phyloP scores from a whole-genome alignment of 2,888 invertebrate species.

The Chymomyza procnemis region DNA sequence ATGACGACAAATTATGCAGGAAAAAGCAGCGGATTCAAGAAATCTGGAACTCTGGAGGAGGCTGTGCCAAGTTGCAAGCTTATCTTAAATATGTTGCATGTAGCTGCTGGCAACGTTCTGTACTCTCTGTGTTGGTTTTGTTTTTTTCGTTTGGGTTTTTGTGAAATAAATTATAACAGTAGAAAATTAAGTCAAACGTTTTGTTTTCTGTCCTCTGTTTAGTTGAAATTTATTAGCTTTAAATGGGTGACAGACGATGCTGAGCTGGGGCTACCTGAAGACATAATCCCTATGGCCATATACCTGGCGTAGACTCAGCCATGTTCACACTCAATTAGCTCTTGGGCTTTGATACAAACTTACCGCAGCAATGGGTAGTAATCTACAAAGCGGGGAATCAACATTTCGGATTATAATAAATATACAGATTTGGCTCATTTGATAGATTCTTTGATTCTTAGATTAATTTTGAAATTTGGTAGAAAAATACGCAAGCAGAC shows the following conservation, averaged over 20 bases:
- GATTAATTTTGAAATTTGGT: no score
- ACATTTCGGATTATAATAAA: no score
- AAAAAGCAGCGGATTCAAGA: slow-evolving; percentile 31
- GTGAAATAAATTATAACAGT: slow-evolving; percentile 72
- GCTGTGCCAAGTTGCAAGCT: slow-evolving; percentile 24
- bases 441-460: no score
- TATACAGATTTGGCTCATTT: no score
- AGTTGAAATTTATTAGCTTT: slow-evolving; percentile 63
- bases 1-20: slow-evolving; percentile 69
- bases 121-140: slow-evolving; percentile 5
- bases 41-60: slow-evolving; percentile 3
- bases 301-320: slow-evolving; percentile 16
- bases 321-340: slow-evolving; percentile 73
- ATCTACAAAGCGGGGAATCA: no score
- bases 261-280: slow-evolving; percentile 50
- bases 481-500: no score
- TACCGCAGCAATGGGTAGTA: not conserved
- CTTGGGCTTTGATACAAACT: slow-evolving; percentile 19
- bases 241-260: slow-evolving; percentile 12
- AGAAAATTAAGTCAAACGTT: slow-evolving; percentile 63
- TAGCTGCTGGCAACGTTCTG: slow-evolving; percentile 18
- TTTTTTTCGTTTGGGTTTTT: slow-evolving; percentile 36
- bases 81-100: slow-evolving; percentile 37
- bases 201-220: slow-evolving; percentile 57
- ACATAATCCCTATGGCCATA: slow-evolving; percentile 3